Evolutionary conservation across 2,797 vertebrate species (phyloP).

Genomic region (Thamnophis elegans): DNA sequence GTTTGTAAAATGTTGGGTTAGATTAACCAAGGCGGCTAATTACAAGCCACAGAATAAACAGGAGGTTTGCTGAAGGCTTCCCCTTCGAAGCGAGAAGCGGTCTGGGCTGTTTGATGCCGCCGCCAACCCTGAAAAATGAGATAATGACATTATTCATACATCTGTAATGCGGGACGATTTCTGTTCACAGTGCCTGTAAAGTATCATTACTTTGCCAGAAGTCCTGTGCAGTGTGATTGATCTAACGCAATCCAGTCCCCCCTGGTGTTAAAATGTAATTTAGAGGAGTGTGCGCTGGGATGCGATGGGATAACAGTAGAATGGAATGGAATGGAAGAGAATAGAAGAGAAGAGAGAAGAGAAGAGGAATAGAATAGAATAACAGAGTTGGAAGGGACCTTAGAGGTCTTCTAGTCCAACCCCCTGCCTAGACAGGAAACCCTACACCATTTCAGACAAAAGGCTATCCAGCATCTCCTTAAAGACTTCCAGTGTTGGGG

Average conservation of each 20-base stretch:
- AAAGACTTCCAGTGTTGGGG: no score
- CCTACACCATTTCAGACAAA: no score
- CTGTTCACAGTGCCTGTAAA: constrained; percentile 69
- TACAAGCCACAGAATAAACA: constrained; percentile 67
- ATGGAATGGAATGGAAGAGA: no score
- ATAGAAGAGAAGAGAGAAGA: no score
- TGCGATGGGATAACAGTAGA: constrained; percentile 50
- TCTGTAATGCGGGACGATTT: constrained; percentile 69
- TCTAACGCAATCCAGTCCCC: constrained; percentile 74
- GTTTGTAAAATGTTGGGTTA: constrained; percentile 71
- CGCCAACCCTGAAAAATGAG: constrained; percentile 64
- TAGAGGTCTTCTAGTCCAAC: no score
- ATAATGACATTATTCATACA: constrained; percentile 73
- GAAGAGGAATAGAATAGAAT: no score
- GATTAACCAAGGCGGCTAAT: constrained; percentile 73
- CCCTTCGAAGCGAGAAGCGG: constrained; percentile 61
- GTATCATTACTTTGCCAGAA: constrained; percentile 71
- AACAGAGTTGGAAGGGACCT: no score
- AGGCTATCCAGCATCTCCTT: no score
- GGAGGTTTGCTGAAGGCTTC: constrained; percentile 67
- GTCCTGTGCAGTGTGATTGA: constrained; percentile 70
- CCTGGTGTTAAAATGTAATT: constrained; percentile 76
- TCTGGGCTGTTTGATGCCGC: constrained; percentile 64
- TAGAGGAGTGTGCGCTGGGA: constrained; percentile 44
- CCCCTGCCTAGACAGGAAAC: no score